These are phyloP conservation scores for Capromys pilorides DNA, from an alignment of 2,797 vertebrate genomes.

Conservation along the genomic window DNA sequence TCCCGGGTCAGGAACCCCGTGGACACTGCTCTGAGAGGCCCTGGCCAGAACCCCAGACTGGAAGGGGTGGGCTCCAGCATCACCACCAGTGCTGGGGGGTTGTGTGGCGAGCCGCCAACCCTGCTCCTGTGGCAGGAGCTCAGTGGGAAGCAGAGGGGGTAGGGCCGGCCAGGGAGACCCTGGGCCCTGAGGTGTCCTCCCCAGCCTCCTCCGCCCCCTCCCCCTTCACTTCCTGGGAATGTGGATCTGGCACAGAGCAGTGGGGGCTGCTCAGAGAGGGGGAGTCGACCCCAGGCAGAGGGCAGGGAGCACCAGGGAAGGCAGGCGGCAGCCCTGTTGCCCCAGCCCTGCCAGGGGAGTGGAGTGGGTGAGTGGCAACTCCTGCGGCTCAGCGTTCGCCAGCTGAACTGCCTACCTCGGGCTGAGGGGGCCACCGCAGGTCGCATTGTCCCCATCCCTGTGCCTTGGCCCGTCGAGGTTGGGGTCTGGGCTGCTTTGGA, in stretches of 20 bases:
- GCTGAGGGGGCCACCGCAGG: background rate
- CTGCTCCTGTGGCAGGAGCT: background rate
- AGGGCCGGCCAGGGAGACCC: background rate
- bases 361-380: background rate
- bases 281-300: rapidly evolving
- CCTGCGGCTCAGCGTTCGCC: background rate
- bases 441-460: background rate
- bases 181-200: background rate
- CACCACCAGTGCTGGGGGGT: background rate
- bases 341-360: too few species aligned
- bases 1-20: background rate
- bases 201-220: background rate
- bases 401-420: background rate
- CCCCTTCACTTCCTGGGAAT: background rate
- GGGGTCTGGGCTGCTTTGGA: slow-evolving; percentile 64
- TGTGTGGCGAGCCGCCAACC: too few species aligned
- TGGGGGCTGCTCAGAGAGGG: background rate
- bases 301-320: background rate
- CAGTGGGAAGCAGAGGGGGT: background rate
- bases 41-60: background rate
- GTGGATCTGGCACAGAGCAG: background rate
- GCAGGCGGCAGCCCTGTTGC: too few species aligned
- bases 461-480: background rate
- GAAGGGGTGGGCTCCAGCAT: background rate
- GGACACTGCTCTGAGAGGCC: background rate